These are phyloP conservation scores for Enteromius fasciolatus DNA, from an alignment of 2,797 vertebrate genomes.

Conservation along the genomic window DNA sequence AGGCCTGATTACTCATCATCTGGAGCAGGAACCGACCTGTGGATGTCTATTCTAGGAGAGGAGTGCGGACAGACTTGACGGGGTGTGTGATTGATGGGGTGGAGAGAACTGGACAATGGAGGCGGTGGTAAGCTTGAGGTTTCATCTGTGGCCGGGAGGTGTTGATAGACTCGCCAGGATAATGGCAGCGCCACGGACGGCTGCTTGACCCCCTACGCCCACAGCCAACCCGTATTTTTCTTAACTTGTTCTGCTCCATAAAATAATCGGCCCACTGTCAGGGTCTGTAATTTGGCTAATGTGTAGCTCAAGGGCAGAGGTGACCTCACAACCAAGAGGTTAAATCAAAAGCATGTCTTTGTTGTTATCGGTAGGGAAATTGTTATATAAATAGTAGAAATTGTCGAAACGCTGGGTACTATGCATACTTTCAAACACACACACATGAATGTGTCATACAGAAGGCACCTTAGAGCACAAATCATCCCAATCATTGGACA, in stretches of 20 bases:
- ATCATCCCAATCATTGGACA: constrained; percentile 53
- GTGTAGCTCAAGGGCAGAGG: constrained; percentile 54
- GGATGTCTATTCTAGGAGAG: constrained; percentile 53
- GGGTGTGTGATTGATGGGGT: constrained; percentile 77
- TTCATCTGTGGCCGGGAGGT: constrained; percentile 64
- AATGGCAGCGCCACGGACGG: constrained; percentile 44
- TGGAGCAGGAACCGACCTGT: constrained; percentile 47
- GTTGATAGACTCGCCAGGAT: constrained; percentile 67
- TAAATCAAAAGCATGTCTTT: constrained; percentile 49
- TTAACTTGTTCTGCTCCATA: constrained; percentile 54
- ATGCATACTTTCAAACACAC: constrained; percentile 13
- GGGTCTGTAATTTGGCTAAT: constrained; percentile 55
- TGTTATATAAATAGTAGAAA: constrained; percentile 45
- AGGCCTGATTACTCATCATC: constrained; percentile 59
- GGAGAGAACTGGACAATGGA: constrained; percentile 68
- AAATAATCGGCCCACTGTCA: constrained; percentile 55
- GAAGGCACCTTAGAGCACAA: constrained; percentile 57
- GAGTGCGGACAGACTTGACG: constrained; percentile 66
- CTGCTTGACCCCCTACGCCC: constrained; percentile 21
- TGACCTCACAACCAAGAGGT: constrained; percentile 52
- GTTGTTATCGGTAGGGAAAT: constrained; percentile 34
- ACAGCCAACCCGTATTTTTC: constrained; percentile 47
- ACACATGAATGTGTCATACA: constrained; percentile 43
- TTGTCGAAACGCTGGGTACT: constrained; percentile 1
- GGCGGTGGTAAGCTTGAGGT: constrained; percentile 64